phyloP scores from a whole-genome alignment of 2,888 invertebrate genomes.

The Periphyllus acericola region DNA sequence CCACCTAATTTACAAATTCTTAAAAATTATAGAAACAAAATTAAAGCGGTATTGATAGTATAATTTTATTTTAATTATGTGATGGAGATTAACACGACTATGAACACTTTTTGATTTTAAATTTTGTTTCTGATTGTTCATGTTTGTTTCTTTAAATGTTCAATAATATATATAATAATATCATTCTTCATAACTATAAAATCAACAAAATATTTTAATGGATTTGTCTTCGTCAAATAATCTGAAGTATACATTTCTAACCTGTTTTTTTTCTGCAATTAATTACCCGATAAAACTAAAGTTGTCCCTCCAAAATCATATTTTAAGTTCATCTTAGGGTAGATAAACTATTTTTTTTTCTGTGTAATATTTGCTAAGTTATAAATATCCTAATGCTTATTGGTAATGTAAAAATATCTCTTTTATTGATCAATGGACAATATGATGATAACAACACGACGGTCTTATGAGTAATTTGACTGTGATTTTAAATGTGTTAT shows the following conservation, averaged over 20 bases:
- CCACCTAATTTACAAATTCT: neutral
- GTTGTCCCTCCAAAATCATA: no score
- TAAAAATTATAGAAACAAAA: neutral
- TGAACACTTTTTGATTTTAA: neutral
- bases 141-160: neutral
- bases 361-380: neutral
- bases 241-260: no score
- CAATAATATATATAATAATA: no score
- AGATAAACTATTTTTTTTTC: no score
- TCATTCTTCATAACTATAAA: no score
- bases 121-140: neutral
- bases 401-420: neutral
- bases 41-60: neutral
- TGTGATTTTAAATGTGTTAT: neutral
- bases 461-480: constrained; percentile 4
- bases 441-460: constrained; percentile 5
- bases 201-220: no score
- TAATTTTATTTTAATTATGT: no score
- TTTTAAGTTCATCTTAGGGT: no score
- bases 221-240: no score
- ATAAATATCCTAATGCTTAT: neutral
- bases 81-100: neutral
- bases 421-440: neutral
- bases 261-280: no score
- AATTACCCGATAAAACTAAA: no score